Evolutionary conservation across 2,797 vertebrate genomes (phyloP), one percentile per base, ranked within the genome.

Genomic region (Chaunax sp.): DNA sequence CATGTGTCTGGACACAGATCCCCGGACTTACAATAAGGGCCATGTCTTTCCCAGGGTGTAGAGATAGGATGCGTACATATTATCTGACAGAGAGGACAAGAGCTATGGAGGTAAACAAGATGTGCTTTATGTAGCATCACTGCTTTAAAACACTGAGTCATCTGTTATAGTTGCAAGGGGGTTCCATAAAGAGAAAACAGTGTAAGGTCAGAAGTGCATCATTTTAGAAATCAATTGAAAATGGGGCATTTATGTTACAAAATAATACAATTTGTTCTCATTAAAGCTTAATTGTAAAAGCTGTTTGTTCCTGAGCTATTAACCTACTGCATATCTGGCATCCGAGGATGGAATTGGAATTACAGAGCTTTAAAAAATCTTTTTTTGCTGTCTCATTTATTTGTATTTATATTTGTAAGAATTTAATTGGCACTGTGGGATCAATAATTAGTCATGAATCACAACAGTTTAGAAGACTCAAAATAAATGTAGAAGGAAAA

Each of bases 81-180:
- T 73, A 87, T 77, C 81, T 72, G 78, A 82, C 78, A 71, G 64
- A n/a, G n/a, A n/a, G n/a, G 66, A 84, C 73, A 69, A 77, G 64
- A 69, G 75, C 65, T 52, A 46, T 37, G 64, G 76, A 72, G 58
- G 78, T 80, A 84, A 86, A 84, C 69, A 81, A 67, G 63, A 44
- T 20, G 38, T 26, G 56, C 46, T 85, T 79, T 69, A 78, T 74
- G 70, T 64, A 38, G 55, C 69, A 62, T 55, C 49, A 10, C 61
- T 3, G 28, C 54, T 75, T 45, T 38, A 77, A 59, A 73, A 69
- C 54, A 64, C 57, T 0, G 40, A 70, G 28, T 80, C 64, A 35
- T 82, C 35, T 25, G 47, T 82, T 77, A 44, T 15, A 61, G 44
- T 59, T 52, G 49, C 41, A n/a, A 20, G 15, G 49, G 18, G 25